Evolutionary conservation across 1,140 invertebrate genomes (phyloP), one percentile per base, ranked within the genome.

Genomic region (Philaenus spumarius): DNA sequence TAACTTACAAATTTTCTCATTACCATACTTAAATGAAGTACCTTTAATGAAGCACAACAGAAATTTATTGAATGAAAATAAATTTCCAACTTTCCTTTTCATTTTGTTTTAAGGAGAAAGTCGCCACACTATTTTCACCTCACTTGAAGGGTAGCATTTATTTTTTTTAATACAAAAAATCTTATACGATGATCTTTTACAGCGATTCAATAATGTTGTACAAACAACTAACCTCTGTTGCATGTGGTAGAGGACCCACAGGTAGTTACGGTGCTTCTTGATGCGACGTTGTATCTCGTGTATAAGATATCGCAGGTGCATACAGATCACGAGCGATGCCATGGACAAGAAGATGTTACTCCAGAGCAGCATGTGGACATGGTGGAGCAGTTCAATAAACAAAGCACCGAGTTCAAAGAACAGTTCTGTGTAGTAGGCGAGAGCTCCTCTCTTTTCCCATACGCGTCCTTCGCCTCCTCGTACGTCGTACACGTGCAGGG

Each of bases 331-430:
- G 35, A 95, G 78, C 65, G 88, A 91, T 26, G 91, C 90, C 89
- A 95, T 92, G 53, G 90, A 93, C 46, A 95, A 75, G 70, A 93
- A 85, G 66, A 93, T 87, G 72, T 93, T 93, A 67, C 87, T 87
- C 85, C 89, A 92, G 22, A 94, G 73, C 71, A 89, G 72, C 86
- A 89, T 89, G 72, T 89, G 86, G 53, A 84, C 69, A 71, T 88
- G 85, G 73, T 88, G 85, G 45, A 80, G 66, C 66, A 91, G 83
- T 72, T 95, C 90, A 59, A 90, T 80, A 40, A 80, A 72, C 45
- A 93, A 77, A 40, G 82, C 81, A 51, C 80, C 76, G 48, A 91
- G 66, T 70, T 93, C 89, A 70, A 91, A 91, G 3, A 79, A 66
- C 15, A 93, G 76, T 69, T 93, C 89, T 11, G 84, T 83, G 70